Evolutionary conservation across 2,113 vertebrate genomes (phyloP), one percentile per base, ranked within the genome.

Genomic region (Heterocephalus glaber): DNA sequence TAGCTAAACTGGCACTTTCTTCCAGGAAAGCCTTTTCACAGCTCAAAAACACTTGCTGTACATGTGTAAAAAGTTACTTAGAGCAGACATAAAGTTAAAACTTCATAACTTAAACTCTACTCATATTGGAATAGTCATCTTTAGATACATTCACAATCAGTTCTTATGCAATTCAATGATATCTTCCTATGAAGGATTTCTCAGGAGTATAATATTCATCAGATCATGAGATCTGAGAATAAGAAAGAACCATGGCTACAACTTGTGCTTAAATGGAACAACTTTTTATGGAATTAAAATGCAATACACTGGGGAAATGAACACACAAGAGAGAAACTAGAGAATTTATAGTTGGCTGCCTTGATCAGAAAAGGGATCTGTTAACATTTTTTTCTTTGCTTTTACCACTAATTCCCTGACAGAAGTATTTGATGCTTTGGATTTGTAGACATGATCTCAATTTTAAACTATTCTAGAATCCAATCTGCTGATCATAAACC

Each of bases 401-500:
- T 97, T 96, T 76, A 88, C 70, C 81, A 88, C 44, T 60, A 94
- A 72, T 84, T 49, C 44, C 80, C 85, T 83, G 38, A 80, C 22
- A 80, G 79, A 86, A 85, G 68, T 77, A 44, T 94, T 88, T 72
- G 81, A 85, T 92, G 81, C 85, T 86, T 95, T 95, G 28, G 4
- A 61, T 87, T 65, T 94, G 70, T 77, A 96, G 96, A 97, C 93
- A 96, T 92, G 93, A 95, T 88, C 91, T 97, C 88, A 85, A 92
- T 94, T 95, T 96, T 90, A 96, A 97, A 96, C 94, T 97, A 96
- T 94, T 96, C 88, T 95, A 81, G 81, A 88, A 91, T 28, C 56
- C 19, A 41, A 84, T 92, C 56, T 77, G 63, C 38, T 72, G 86
- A 85, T 89, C 63, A 70, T 87, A 92, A 92, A 89, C 76, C 79